Conservation (phyloP, 2,888 invertebrate species). For the Perithous albicinctus region DNA sequence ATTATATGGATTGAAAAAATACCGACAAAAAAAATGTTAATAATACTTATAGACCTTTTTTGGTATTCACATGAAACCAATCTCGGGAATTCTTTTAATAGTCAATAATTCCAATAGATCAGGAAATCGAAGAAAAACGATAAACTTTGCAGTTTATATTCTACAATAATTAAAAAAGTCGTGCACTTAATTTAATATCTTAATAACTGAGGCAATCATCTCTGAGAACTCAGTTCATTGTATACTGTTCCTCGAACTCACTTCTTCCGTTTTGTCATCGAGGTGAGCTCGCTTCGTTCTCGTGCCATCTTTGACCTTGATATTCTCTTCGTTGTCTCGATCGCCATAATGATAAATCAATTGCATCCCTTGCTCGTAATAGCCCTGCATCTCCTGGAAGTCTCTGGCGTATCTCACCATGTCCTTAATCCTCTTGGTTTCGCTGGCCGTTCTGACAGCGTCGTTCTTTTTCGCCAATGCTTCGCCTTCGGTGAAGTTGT, state of each 20-base stretch:
- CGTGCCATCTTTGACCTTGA: slow-evolving; percentile 64
- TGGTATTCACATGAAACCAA: too few species aligned
- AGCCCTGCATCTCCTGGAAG: slow-evolving; percentile 81
- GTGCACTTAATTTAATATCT: background rate
- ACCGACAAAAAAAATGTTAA: too few species aligned
- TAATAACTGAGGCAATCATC: background rate
- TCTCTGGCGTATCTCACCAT: slow-evolving; percentile 80
- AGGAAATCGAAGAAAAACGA: background rate
- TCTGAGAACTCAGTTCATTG: background rate
- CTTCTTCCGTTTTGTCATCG: slow-evolving; percentile 73
- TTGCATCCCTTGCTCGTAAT: slow-evolving; percentile 82
- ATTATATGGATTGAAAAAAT: background rate
- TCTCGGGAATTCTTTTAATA: too few species aligned
- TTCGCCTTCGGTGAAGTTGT: slow-evolving; percentile 82
- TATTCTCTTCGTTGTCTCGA: slow-evolving; percentile 22
- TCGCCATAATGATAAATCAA: slow-evolving; percentile 81
- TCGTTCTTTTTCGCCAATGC: slow-evolving; percentile 79
- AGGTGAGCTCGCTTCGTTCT: slow-evolving; percentile 76
- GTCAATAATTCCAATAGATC: background rate
- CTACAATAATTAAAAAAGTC: background rate
- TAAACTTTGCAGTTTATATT: background rate
- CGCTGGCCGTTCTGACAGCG: slow-evolving; percentile 72
- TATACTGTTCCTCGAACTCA: slow-evolving; percentile 51
- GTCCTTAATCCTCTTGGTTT: slow-evolving; percentile 76
- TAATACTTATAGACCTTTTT: too few species aligned